Evolutionary conservation across 2,113 vertebrate genomes (phyloP), one percentile per base, ranked within the genome.

Genomic region (Zootoca vivipara): DNA sequence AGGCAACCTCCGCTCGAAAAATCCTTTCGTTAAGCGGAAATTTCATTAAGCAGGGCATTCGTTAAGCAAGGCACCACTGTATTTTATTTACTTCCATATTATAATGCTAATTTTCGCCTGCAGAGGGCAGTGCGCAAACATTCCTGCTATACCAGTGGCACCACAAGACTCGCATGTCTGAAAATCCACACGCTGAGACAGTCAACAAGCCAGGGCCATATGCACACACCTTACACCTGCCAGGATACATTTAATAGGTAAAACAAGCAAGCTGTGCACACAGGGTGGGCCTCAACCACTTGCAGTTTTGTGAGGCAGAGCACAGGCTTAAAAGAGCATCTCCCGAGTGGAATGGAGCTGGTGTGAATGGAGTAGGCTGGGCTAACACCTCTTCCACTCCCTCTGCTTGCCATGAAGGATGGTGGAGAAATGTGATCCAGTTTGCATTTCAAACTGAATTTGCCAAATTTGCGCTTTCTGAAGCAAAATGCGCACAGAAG

Each of bases 201-300:
- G 13, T 8, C 24, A 78, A 26, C 33, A 38, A 46, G 10, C 75
- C 4, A 62, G 9, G 38, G 75, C 22, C 74, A 20, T 40, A 18
- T 18, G 4, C 16, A n/a, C 22, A 75, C 73, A 75, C 35, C 24
- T 3, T 26, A 24, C 35, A 40, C 22, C 7, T 75, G 35, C 22
- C 38, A 30, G 40, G 26, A 70, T 70, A 67, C 7, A 67, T 6
- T 28, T 67, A 70, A 70, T n/a, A 30, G 28, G 26, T 12, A 9
- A 12, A 46, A 78, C 75, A 78, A 24, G 15, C 26, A 46, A 28
- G 22, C 28, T 30, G 9, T 15, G 2, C 1, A 5, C 26, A 26
- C 3, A 8, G 1, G 46, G 0, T 28, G 33, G 30, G 26, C 28
- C 22, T 46, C 40, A 33, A 64, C 78, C 58, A 0, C 0, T 15